A percentile compares a stretch with the other conserved stretches of the same genome.
Evolutionary conservation across 2,113 vertebrate genomes (phyloP).

Genomic region (Gambusia holbrooki): DNA sequence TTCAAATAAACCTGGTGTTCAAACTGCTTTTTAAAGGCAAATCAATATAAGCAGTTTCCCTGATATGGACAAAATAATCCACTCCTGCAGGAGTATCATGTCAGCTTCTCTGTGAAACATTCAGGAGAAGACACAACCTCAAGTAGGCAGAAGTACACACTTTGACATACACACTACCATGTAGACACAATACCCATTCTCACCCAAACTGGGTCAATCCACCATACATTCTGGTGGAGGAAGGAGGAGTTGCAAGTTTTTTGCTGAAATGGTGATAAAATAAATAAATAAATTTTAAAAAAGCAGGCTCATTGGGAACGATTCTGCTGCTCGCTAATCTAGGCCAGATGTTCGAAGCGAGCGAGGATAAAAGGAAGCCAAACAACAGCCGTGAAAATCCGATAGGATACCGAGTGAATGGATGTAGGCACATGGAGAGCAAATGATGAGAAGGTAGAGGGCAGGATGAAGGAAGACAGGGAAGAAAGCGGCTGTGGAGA

Average conservation of each 20-base stretch:
- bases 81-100: background rate
- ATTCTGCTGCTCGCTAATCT: constrained; percentile 49
- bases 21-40: background rate
- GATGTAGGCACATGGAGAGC: constrained; percentile 35
- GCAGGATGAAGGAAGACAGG: constrained; percentile 43
- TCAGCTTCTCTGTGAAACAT: constrained; percentile 1
- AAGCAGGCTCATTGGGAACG: constrained; percentile 47
- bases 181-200: constrained; percentile 60
- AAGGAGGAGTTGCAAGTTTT: constrained; percentile 38
- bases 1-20: constrained; percentile 1
- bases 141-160: constrained; percentile 27
- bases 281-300: constrained; percentile 28
- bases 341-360: constrained; percentile 37
- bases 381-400: constrained; percentile 9
- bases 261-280: constrained; percentile 52
- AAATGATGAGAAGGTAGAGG: constrained; percentile 62
- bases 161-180: constrained; percentile 34
- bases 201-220: constrained; percentile 73
- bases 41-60: background rate
- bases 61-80: background rate
- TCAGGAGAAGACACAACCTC: constrained; percentile 2
- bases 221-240: constrained; percentile 53
- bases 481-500: constrained; percentile 60
- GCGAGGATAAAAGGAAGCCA: constrained; percentile 22
- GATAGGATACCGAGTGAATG: constrained; percentile 27